Evolutionary conservation across 1,140 invertebrate species (phyloP), one percentile per base, ranked within the genome.

Genomic region (Leptestheria dahalacensis): DNA sequence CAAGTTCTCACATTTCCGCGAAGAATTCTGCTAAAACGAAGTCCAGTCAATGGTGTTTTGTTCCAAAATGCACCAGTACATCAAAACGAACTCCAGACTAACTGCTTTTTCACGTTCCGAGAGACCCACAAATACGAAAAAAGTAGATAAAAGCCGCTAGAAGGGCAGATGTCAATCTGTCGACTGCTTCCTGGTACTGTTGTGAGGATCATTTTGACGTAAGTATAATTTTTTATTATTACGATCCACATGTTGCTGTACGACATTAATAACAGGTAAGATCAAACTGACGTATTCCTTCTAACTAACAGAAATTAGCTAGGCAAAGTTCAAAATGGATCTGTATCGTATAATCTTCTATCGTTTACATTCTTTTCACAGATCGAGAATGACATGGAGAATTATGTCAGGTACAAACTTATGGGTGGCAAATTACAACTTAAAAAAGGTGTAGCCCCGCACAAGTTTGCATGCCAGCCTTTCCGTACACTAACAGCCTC

Each of bases 1-100:
- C n/a, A n/a, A n/a, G n/a, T n/a, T n/a, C n/a, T n/a, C n/a, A n/a
- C n/a, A n/a, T n/a, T n/a, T n/a, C n/a, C n/a, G n/a, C 33, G 33
- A 41, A 9, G 33, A 41, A 41, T 41, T 6, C 33, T 9, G 15
- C 6, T 41, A 6, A 41, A 6, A 41, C 6, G 6, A 41, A 41
- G 33, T 41, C 89, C 71, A 25, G 48, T 0, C n/a, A 50, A 50
- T 50, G 49, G 49, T 50, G 49, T 50, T 50, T 50, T 50, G 49
- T 50, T 4, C 49, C 49, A 10, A 9, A 10, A 6, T 50, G 49
- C 23, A 50, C 49, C n/a, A 50, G 23, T 20, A 50, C 49, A 10
- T 20, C n/a, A 10, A 50, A n/a, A 18, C 9, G 23, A 50, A 50
- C 49, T 9, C 49, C 49, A 9, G 49, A 50, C 18, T 10, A 50